phyloP scores from a whole-genome alignment of 2,888 invertebrate species.

The Anoplius nigerrimus region DNA sequence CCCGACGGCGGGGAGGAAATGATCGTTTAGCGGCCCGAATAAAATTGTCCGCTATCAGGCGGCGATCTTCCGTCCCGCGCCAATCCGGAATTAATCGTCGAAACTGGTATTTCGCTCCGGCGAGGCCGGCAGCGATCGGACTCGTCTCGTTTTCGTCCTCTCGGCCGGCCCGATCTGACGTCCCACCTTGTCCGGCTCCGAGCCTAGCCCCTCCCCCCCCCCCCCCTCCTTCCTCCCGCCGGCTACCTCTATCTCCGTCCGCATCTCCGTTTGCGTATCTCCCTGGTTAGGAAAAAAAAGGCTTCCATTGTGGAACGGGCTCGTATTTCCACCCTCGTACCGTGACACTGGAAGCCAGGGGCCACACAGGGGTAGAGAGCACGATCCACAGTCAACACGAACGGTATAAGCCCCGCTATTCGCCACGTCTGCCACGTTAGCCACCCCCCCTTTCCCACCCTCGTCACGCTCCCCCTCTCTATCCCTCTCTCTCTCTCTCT shows the following conservation, averaged over 20 bases:
- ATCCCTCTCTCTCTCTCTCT: conserved; percentile 21
- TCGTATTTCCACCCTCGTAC: conserved; percentile 70
- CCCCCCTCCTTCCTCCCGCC: neutral
- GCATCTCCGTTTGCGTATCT: conserved; percentile 9
- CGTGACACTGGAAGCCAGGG: conserved; percentile 65
- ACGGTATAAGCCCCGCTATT: conserved; percentile 62
- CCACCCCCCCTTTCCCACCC: conserved; percentile 28
- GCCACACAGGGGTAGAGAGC: conserved; percentile 56
- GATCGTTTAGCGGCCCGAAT: too few species aligned
- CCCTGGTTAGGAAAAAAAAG: conserved; percentile 52
- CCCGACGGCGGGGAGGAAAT: too few species aligned
- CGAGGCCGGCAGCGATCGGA: too few species aligned
- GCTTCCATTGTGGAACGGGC: conserved; percentile 67
- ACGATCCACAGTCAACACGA: conserved; percentile 69
- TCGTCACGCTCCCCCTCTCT: conserved; percentile 7
- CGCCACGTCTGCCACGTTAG: conserved; percentile 41
- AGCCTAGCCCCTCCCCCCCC: conserved; percentile 16
- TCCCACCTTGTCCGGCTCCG: conserved; percentile 22
- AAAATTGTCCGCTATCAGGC: too few species aligned
- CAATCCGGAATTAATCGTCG: too few species aligned
- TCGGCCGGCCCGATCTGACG: conserved; percentile 31
- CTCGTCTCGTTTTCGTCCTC: too few species aligned
- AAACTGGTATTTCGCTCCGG: too few species aligned
- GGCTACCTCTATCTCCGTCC: too few species aligned
- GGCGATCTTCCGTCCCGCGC: too few species aligned